Base-by-base conservation (phyloP, 2,888 invertebrate genomes). In the Glomeris marginata region DNA sequence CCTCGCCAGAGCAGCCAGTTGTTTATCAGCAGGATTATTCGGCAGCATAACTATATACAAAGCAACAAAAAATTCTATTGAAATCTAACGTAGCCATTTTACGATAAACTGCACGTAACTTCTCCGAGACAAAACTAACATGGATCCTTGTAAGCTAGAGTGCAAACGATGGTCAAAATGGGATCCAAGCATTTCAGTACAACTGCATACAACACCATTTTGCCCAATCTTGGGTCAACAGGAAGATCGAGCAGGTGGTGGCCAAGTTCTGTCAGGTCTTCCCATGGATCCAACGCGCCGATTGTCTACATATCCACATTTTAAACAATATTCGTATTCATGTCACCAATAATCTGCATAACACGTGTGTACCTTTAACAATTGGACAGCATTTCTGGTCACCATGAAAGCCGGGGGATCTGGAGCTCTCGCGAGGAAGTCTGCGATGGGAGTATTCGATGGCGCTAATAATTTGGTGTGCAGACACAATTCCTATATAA, bases 101-200 rank as follows among this genome's bases (percentile, higher is more conserved):
- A n/a, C n/a, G n/a, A n/a, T n/a, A n/a, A n/a, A n/a, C n/a, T n/a
- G n/a, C n/a, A n/a, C n/a, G n/a, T n/a, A n/a, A n/a, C n/a, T n/a
- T n/a, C n/a, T n/a, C n/a, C n/a, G n/a, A n/a, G n/a, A n/a, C n/a
- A n/a, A n/a, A n/a, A n/a, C n/a, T 65, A 57, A 74, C 71, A 72
- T 21, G 71, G 71, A 60, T 74, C 81, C 72, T 76, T 77, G 63
- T 80, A 77, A 0, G 90, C 81, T 57, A 94, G 73, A 56, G 81
- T 78, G 62, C 91, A 84, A 1, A 87, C 87, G 38, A 98, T 82
- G 1, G 92, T 92, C 49, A 91, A 69, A 33, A 97, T 75, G 1
- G 95, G 94, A 65, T 92, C 90, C 35, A 94, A 70, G 65, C 97
- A 98, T 65, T 87, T 86, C 57, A 94, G 76, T 2, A 91, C 81